Evolutionary conservation across 2,888 invertebrate species (phyloP), one percentile per base, ranked within the genome.

Genomic region (Lycaena phlaeas): DNA sequence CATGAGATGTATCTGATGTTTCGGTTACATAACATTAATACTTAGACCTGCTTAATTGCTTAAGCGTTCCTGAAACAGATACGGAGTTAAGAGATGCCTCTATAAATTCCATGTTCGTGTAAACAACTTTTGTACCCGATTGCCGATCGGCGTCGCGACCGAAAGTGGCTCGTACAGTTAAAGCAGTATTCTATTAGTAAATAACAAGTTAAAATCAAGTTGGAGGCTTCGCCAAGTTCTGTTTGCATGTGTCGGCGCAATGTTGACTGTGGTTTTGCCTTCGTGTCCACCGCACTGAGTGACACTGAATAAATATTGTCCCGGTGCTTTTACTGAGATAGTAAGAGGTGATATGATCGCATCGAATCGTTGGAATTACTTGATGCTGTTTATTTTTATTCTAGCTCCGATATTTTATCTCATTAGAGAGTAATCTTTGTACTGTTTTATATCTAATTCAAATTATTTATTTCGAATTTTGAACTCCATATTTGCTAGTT

Each of bases 191-290:
- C 57, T 51, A 56, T 61, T 54, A 45, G 65, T 63, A 68, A 72
- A 74, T 73, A 72, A 64, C 57, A 59, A 68, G 65, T 67, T 66
- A 54, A 53, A 59, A 54, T 49, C 54, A 50, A 56, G 56, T 57
- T 57, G 49, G 46, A 53, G 57, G 60, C 61, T 71, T 68, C 54
- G 58, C 64, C 55, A 61, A 66, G 64, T 52, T 53, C 45, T 71
- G 64, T 74, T 68, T 70, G 67, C 66, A 59, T 58, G 57, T 56
- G 60, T 55, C 55, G 57, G 51, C 56, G 54, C 53, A 51, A 44
- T 61, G 65, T 67, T 46, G 48, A 49, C 49, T 40, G 26, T 46
- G 42, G 30, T 28, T 38, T 31, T 46, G 40, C 42, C 45, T 44
- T 42, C 45, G 36, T 34, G 38, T 38, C 30, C 38, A 18, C 39